Evolutionary conservation across 2,113 vertebrate species (phyloP).

Genomic region (Anthoscopus minutus): DNA sequence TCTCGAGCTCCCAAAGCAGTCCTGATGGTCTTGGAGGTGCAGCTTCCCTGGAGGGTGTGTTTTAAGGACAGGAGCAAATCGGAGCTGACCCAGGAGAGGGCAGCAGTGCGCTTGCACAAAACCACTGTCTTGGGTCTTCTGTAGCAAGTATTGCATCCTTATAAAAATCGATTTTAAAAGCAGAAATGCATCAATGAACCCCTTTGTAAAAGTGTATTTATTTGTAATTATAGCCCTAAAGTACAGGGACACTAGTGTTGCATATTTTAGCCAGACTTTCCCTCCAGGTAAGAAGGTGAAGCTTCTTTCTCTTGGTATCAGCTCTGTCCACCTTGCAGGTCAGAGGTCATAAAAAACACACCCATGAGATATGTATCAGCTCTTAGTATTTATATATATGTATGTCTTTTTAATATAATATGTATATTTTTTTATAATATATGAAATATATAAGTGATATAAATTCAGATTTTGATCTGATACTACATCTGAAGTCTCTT

Average conservation of each 20-base stretch:
- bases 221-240: neutral
- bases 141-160: neutral
- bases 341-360: neutral
- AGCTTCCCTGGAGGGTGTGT: neutral
- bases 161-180: neutral
- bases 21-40: neutral
- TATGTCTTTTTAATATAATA: neutral
- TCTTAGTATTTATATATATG: neutral
- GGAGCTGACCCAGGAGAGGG: slow-evolving; percentile 22
- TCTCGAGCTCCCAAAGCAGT: neutral
- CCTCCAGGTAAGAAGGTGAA: neutral
- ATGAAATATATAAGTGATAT: neutral
- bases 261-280: neutral
- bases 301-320: neutral
- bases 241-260: neutral
- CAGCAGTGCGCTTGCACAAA: slow-evolving; percentile 24
- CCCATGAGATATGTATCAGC: neutral
- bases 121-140: neutral
- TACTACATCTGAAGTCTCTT: neutral
- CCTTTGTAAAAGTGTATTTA: neutral
- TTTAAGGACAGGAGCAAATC: neutral
- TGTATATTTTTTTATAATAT: neutral
- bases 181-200: neutral
- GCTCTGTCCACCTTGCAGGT: neutral
- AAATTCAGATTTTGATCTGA: neutral